Conservation (phyloP, 2,888 invertebrate species). For the Alviniconcha strummeri region DNA sequence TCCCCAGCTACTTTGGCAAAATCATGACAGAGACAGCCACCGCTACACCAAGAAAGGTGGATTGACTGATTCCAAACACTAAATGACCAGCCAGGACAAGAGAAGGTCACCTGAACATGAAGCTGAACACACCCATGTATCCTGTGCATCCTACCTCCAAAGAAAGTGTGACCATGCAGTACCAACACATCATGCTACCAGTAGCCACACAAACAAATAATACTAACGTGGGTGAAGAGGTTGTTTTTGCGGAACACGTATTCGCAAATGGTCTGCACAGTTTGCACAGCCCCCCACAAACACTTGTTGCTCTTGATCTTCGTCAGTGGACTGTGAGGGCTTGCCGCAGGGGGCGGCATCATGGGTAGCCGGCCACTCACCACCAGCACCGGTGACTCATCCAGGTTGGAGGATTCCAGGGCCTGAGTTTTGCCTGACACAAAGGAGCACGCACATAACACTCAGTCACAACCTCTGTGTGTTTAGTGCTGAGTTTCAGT, state of each 20-base stretch:
- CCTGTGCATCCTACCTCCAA: no score
- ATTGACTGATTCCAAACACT: no score
- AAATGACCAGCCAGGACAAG: no score
- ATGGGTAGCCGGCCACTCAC: slow-evolving; percentile 12
- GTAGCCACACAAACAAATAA: not conserved
- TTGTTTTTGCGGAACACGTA: slow-evolving; percentile 44
- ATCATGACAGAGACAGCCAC: no score
- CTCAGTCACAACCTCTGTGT: no score
- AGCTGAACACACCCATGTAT: no score
- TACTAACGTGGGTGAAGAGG: slow-evolving; percentile 45
- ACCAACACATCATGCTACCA: not conserved
- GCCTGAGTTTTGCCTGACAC: no score
- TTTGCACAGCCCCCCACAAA: slow-evolving; percentile 46
- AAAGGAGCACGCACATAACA: no score
- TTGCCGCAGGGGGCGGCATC: not conserved
- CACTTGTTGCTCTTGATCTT: slow-evolving; percentile 22
- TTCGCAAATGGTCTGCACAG: slow-evolving; percentile 47
- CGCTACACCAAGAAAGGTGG: no score
- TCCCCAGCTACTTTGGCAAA: no score
- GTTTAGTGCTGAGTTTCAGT: no score
- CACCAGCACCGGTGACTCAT: slow-evolving; percentile 23
- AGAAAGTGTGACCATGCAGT: not conserved
- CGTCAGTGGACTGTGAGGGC: not conserved
- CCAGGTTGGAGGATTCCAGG: not conserved
- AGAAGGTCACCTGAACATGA: no score